Percentiles rank a stretch among this genome's conserved stretches.
Conservation (phyloP, 2,113 vertebrate genomes). For the Apodemus sylvaticus region DNA sequence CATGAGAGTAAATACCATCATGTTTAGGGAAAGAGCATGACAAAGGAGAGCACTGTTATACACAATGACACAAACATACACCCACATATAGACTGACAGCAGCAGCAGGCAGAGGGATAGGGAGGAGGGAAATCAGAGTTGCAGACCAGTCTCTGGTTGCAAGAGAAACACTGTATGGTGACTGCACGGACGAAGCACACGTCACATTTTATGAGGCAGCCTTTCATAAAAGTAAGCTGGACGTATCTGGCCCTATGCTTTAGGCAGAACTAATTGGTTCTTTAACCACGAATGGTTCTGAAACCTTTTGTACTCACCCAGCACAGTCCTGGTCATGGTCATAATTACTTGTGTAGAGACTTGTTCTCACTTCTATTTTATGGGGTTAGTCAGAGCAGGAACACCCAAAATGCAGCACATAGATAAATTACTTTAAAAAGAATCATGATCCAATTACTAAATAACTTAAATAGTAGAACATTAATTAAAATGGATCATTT, state of each 20-base stretch:
- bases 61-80: no score
- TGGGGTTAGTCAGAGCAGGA: not conserved
- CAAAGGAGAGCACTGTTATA: rapidly evolving
- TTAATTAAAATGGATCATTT: not conserved
- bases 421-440: not conserved
- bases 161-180: not conserved
- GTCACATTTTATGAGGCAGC: not conserved
- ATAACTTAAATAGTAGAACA: not conserved
- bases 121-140: not conserved
- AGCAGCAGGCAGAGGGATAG: not conserved
- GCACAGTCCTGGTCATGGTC: no score
- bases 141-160: not conserved
- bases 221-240: conserved; percentile 47
- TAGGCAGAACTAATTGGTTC: not conserved
- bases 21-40: not conserved
- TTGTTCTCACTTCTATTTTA: not conserved
- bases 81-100: rapidly evolving
- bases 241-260: not conserved
- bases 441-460: not conserved
- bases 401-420: rapidly evolving
- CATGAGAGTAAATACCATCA: rapidly evolving
- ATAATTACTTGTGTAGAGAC: not conserved
- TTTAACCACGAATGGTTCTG: not conserved
- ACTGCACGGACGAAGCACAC: not conserved
- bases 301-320: not conserved